phyloP scores from a whole-genome alignment of 1,140 invertebrate genomes.

The Halyomorpha halys region DNA sequence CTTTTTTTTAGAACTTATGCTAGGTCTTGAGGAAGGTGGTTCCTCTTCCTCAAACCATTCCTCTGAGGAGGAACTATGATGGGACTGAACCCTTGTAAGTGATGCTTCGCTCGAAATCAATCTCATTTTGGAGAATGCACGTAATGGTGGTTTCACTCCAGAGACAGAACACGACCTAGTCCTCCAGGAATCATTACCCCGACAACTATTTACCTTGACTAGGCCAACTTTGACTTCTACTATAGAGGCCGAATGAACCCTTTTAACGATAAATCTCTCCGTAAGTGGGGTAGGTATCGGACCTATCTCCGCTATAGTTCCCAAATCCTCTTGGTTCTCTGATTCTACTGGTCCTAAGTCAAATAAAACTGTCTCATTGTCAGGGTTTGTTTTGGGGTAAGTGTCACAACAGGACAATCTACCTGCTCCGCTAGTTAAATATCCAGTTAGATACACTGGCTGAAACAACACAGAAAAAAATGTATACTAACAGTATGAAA shows the following conservation, averaged over 20 bases:
- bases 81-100: conserved; percentile 32
- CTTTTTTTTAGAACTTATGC: neutral
- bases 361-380: conserved; percentile 21
- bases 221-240: conserved; percentile 30
- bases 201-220: conserved; percentile 25
- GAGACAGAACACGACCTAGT: conserved; percentile 29
- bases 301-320: neutral
- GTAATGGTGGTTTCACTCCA: neutral
- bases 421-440: conserved; percentile 63
- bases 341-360: conserved; percentile 1
- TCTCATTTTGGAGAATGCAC: conserved; percentile 26
- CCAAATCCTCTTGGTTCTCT: neutral
- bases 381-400: conserved; percentile 16
- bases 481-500: conserved; percentile 38
- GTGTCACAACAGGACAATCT: conserved; percentile 53
- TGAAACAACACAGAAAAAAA: conserved; percentile 43
- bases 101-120: conserved; percentile 32
- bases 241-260: conserved; percentile 30
- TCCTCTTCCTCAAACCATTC: conserved; percentile 37
- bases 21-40: neutral
- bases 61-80: conserved; percentile 37
- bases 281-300: conserved; percentile 6
- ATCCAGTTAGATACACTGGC: conserved; percentile 69
- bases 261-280: conserved; percentile 30
- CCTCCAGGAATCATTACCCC: conserved; percentile 26